A percentile compares a stretch with the other conserved stretches of the same genome.
Conservation (phyloP, 1,140 invertebrate species). For the Orchesella cincta region DNA sequence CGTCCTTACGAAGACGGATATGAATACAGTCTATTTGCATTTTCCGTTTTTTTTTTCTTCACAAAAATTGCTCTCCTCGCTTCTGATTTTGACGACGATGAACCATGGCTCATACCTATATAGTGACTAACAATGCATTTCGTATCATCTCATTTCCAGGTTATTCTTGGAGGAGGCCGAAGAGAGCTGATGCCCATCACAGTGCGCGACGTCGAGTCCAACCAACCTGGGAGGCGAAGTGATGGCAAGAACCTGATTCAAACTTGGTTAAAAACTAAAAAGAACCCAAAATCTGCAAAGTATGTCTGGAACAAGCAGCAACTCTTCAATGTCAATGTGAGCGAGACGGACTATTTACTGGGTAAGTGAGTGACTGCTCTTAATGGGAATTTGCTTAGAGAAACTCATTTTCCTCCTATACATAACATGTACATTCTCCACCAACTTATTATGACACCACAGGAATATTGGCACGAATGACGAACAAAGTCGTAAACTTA, state of each 20-base stretch:
- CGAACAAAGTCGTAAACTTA: too few relatives aligned
- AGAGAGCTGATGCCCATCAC: constrained; percentile 53
- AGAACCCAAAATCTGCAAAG: neutral
- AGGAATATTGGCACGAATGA: too few relatives aligned
- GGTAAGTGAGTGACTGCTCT: constrained; percentile 33
- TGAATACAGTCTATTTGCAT: constrained; percentile 48
- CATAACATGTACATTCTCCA: too few relatives aligned
- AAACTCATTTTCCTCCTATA: too few relatives aligned
- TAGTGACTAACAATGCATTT: constrained; percentile 56
- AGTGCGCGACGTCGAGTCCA: constrained; percentile 48
- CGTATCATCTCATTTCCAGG: constrained; percentile 51
- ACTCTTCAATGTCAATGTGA: constrained; percentile 49
- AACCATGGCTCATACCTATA: too few relatives aligned
- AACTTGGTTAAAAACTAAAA: constrained; percentile 50
- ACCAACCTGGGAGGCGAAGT: constrained; percentile 45
- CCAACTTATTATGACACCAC: too few relatives aligned
- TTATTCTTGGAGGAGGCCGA: constrained; percentile 58
- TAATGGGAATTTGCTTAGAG: too few relatives aligned
- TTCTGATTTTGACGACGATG: too few relatives aligned
- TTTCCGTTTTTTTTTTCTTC: constrained; percentile 35
- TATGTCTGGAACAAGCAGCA: constrained; percentile 53
- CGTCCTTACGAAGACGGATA: constrained; percentile 41
- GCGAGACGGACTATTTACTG: constrained; percentile 48
- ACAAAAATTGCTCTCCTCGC: constrained; percentile 42
- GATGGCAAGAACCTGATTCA: constrained; percentile 54